Conservation (phyloP, 2,113 vertebrate species). For the Charadrius vociferus region DNA sequence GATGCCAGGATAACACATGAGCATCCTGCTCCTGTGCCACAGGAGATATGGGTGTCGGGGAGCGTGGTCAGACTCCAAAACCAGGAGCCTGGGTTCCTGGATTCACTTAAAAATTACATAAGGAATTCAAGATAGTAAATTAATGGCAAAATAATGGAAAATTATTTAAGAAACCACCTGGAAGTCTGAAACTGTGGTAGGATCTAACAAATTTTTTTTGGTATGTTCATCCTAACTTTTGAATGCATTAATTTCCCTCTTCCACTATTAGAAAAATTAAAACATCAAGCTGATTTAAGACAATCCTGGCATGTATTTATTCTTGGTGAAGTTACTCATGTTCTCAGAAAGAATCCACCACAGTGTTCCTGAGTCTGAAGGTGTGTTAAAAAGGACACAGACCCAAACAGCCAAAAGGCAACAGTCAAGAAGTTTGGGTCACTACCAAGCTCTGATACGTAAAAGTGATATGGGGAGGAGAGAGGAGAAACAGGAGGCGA, state of each 20-base stretch:
- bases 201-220: neutral
- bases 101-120: neutral
- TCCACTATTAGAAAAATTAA: neutral
- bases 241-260: neutral
- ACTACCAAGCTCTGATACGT: neutral
- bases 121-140: neutral
- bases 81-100: neutral
- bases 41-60: accelerated
- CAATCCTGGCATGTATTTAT: neutral
- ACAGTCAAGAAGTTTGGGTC: neutral
- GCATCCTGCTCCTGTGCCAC: neutral
- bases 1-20: accelerated
- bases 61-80: neutral
- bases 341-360: neutral
- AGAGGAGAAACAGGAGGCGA: neutral
- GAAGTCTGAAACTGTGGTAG: neutral
- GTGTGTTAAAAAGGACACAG: neutral
- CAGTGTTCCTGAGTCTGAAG: neutral
- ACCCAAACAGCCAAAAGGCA: neutral
- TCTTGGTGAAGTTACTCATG: neutral
- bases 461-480: neutral
- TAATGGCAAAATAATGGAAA: neutral
- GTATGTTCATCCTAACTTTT: neutral
- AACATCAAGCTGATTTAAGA: neutral
- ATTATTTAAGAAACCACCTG: neutral